Conservation (phyloP, 37 sponge, comb jelly and placozoan species). For the Chondrosia reniformis region DNA sequence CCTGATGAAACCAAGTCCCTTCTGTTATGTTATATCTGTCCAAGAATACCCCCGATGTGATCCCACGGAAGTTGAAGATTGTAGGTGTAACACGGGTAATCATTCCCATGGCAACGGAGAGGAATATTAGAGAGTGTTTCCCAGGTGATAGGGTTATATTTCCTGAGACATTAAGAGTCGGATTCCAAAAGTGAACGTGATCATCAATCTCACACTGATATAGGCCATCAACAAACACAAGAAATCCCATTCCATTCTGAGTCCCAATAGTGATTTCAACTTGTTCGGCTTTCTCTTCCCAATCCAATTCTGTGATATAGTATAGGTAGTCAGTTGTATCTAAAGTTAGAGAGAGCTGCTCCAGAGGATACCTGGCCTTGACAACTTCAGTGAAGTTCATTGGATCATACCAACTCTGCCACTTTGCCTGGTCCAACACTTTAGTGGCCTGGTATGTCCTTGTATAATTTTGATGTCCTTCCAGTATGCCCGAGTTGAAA, state of each 20-base stretch:
- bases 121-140: not conserved
- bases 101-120: too few species aligned
- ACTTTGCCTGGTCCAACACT: not conserved
- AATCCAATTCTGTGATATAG: slow-evolving; percentile 15
- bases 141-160: too few species aligned
- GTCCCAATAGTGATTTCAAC: not conserved
- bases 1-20: slow-evolving; percentile 17
- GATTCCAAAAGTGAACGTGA: not conserved
- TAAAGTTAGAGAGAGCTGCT: slow-evolving; percentile 33
- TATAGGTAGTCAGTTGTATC: slow-evolving; percentile 39
- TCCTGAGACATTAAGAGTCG: not conserved
- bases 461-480: not conserved
- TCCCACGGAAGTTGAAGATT: slow-evolving; percentile 23
- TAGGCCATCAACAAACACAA: slow-evolving; percentile 26
- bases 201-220: not conserved
- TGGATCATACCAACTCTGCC: slow-evolving; percentile 6
- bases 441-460: not conserved
- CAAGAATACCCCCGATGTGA: slow-evolving; percentile 9
- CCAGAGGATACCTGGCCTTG: slow-evolving; percentile 12
- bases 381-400: not conserved
- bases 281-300: not conserved
- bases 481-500: slow-evolving; percentile 17
- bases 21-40: slow-evolving; percentile 1
- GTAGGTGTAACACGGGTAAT: slow-evolving; percentile 34
- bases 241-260: not conserved